phyloP scores from a whole-genome alignment of 2,888 invertebrate genomes.

The Torymus auratus region DNA sequence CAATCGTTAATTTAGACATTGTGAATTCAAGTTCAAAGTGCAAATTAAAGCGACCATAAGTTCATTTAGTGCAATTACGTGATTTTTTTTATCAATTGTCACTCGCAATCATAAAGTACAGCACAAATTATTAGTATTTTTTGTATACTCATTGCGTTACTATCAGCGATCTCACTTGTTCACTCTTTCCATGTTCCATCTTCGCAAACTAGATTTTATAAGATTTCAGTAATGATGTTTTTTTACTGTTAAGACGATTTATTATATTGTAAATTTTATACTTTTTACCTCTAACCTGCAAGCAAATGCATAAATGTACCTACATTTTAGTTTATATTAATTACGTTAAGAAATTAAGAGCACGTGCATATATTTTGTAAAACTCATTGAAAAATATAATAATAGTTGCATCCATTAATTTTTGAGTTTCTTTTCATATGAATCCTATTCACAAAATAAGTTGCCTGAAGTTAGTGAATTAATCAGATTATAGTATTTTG shows the following conservation, averaged over 20 bases:
- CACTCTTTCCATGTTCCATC: conserved; percentile 20
- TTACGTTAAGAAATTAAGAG: conserved; percentile 27
- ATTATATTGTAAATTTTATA: not conserved
- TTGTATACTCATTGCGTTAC: conserved; percentile 20
- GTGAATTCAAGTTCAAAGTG: conserved; percentile 4
- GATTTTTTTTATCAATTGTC: conserved; percentile 1
- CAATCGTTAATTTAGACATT: conserved; percentile 3
- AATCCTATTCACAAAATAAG: not conserved
- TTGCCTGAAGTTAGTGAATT: conserved; percentile 21
- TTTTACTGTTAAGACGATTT: not conserved
- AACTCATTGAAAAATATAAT: conserved; percentile 29
- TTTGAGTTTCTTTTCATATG: not conserved
- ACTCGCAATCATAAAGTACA: conserved; percentile 10
- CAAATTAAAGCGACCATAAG: conserved; percentile 1
- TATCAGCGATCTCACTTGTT: conserved; percentile 44
- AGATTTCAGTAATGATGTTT: not conserved
- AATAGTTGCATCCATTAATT: conserved; percentile 25
- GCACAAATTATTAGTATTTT: conserved; percentile 5
- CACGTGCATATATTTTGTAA: conserved; percentile 47
- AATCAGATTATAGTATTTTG: not conserved
- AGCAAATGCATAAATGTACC: conserved; percentile 25
- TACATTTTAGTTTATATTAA: conserved; percentile 28
- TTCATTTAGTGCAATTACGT: conserved; percentile 14
- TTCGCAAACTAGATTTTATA: conserved; percentile 26
- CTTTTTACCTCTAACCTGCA: not conserved